phyloP scores from a whole-genome alignment of 2,888 invertebrate genomes.

The Mythimna vitellina region DNA sequence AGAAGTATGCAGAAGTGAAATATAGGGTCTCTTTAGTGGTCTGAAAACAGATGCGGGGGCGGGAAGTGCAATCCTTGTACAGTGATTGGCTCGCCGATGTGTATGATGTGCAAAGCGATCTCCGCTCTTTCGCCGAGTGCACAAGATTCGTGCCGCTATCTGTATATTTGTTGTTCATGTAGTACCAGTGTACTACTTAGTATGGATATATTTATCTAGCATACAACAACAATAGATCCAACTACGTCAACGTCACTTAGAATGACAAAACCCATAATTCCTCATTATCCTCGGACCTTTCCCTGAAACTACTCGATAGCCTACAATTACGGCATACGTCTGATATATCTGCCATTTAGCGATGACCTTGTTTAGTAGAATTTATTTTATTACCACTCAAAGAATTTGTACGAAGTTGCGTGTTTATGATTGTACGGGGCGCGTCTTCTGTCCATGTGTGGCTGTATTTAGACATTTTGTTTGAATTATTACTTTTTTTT shows the following conservation, averaged over 20 bases:
- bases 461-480: slow-evolving; percentile 29
- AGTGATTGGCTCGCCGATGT: too few relatives aligned
- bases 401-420: slow-evolving; percentile 51
- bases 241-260: not conserved
- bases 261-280: slow-evolving; percentile 9
- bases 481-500: slow-evolving; percentile 24
- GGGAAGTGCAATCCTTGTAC: too few relatives aligned
- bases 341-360: slow-evolving; percentile 37
- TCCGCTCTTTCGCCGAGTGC: too few relatives aligned
- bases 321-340: slow-evolving; percentile 28
- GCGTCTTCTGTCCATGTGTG: slow-evolving; percentile 38
- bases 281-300: slow-evolving; percentile 20
- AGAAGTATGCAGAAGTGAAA: too few relatives aligned
- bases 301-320: slow-evolving; percentile 8
- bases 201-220: too few relatives aligned
- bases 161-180: too few relatives aligned
- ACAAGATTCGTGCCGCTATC: too few relatives aligned
- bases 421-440: slow-evolving; percentile 47
- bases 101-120: too few relatives aligned
- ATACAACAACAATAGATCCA: too few relatives aligned
- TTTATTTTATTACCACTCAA: slow-evolving; percentile 56
- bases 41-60: too few relatives aligned
- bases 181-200: too few relatives aligned
- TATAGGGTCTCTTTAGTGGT: too few relatives aligned
- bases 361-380: slow-evolving; percentile 42